These are phyloP conservation scores for Ptychochromis oligacanthus DNA, from an alignment of 2,113 vertebrate genomes.

Conservation along the genomic window DNA sequence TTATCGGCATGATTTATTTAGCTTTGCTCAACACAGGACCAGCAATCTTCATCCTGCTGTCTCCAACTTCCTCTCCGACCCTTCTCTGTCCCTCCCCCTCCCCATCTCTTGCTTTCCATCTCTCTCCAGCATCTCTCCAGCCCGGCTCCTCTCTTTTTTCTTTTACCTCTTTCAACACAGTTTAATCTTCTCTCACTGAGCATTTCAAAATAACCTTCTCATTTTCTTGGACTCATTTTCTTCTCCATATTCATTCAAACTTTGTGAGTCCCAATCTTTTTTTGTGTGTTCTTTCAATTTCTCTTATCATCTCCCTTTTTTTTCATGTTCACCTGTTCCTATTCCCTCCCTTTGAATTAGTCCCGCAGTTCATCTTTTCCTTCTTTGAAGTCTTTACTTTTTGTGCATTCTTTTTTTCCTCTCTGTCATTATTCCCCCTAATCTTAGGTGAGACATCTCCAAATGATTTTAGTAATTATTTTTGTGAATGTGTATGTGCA, in stretches of 20 bases:
- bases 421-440: background rate
- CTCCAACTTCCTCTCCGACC: conserved; percentile 40
- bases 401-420: background rate
- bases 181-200: conserved; percentile 8
- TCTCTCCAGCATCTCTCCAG: conserved; percentile 13
- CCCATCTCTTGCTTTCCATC: conserved; percentile 28
- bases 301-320: background rate
- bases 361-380: conserved; percentile 14
- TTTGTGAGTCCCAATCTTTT: background rate
- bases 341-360: background rate
- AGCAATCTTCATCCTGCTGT: conserved; percentile 66
- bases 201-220: conserved; percentile 12
- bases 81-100: background rate
- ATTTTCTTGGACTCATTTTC: background rate
- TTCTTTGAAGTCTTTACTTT: background rate
- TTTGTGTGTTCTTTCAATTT: background rate
- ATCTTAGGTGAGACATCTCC: background rate
- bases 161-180: conserved; percentile 25
- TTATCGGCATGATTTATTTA: conserved; percentile 78
- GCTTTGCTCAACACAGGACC: conserved; percentile 69
- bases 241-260: background rate
- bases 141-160: conserved; percentile 13
- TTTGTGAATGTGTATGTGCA: background rate
- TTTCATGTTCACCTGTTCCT: background rate
- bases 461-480: background rate